Evolutionary conservation across 1,140 invertebrate genomes (phyloP).

Genomic region (Panulirus ornatus): DNA sequence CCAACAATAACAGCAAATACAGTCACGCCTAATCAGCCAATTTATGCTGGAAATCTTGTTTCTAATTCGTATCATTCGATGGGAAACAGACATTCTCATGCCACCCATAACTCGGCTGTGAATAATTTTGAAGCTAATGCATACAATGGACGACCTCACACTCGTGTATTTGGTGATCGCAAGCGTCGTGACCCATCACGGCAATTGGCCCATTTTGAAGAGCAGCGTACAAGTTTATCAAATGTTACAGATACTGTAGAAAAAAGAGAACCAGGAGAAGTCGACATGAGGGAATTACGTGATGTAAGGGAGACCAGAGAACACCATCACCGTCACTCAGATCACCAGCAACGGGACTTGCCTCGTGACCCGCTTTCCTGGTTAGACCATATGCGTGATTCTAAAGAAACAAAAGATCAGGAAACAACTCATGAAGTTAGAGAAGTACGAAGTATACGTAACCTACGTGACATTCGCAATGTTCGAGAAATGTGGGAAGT

Average conservation of each 20-base stretch:
- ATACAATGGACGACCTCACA: slow-evolving; percentile 48
- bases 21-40: slow-evolving; percentile 29
- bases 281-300: slow-evolving; percentile 53
- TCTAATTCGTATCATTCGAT: slow-evolving; percentile 39
- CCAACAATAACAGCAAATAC: slow-evolving; percentile 59
- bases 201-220: slow-evolving; percentile 54
- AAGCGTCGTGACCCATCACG: slow-evolving; percentile 22
- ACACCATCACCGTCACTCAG: slow-evolving; percentile 39
- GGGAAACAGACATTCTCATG: slow-evolving; percentile 18
- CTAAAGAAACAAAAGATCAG: slow-evolving; percentile 54
- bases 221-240: slow-evolving; percentile 24
- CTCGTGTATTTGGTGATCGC: slow-evolving; percentile 28
- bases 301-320: slow-evolving; percentile 18
- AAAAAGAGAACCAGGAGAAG: slow-evolving; percentile 55
- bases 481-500: slow-evolving; percentile 64
- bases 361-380: slow-evolving; percentile 32
- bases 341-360: slow-evolving; percentile 40
- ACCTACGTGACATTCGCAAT: slow-evolving; percentile 46
- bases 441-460: slow-evolving; percentile 45
- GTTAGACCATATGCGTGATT: slow-evolving; percentile 38
- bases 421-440: slow-evolving; percentile 42
- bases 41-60: not conserved
- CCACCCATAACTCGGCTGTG: slow-evolving; percentile 14
- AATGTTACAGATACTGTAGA: slow-evolving; percentile 39
- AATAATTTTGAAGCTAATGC: slow-evolving; percentile 45